phyloP scores from a whole-genome alignment of 2,797 vertebrate species.

The Gobio occitaniae region DNA sequence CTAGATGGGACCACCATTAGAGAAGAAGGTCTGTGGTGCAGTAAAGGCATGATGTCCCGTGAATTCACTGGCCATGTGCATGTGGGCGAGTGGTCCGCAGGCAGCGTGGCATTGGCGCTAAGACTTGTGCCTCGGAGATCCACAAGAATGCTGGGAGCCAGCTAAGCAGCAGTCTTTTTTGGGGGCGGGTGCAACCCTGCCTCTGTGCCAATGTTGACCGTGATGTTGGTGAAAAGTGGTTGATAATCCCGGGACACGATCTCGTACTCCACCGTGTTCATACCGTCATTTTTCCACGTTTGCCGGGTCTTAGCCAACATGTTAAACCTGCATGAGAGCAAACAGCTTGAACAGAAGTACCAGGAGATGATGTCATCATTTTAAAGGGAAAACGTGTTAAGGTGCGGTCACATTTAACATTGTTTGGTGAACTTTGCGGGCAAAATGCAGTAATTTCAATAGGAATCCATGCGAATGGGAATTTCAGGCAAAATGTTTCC shows the following conservation, averaged over 20 bases:
- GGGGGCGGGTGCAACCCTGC: conserved; percentile 52
- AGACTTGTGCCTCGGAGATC: not conserved
- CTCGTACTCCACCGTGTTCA: conserved; percentile 79
- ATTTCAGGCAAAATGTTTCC: not conserved
- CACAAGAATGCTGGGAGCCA: not conserved
- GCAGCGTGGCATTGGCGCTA: not conserved
- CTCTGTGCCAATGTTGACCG: conserved; percentile 79
- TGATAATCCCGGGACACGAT: conserved; percentile 75
- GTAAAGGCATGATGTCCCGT: conserved; percentile 38
- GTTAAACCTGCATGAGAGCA: conserved; percentile 76
- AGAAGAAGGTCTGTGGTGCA: conserved; percentile 13
- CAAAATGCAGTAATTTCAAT: not conserved
- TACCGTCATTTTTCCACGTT: conserved; percentile 80
- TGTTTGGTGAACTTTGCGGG: not conserved
- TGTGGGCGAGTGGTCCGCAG: conserved; percentile 5
- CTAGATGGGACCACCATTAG: conserved; percentile 16
- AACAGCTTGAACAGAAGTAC: not conserved
- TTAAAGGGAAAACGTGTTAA: not conserved
- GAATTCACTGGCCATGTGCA: conserved; percentile 2
- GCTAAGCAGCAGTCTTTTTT: not conserved
- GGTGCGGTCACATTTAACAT: not conserved
- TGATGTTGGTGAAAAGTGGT: conserved; percentile 85
- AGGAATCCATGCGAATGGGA: not conserved
- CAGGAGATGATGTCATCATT: not conserved
- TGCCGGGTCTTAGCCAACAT: conserved; percentile 80